These are phyloP conservation scores for Herpetotheres cachinnans DNA, from an alignment of 2,113 vertebrate species.

Conservation along the genomic window DNA sequence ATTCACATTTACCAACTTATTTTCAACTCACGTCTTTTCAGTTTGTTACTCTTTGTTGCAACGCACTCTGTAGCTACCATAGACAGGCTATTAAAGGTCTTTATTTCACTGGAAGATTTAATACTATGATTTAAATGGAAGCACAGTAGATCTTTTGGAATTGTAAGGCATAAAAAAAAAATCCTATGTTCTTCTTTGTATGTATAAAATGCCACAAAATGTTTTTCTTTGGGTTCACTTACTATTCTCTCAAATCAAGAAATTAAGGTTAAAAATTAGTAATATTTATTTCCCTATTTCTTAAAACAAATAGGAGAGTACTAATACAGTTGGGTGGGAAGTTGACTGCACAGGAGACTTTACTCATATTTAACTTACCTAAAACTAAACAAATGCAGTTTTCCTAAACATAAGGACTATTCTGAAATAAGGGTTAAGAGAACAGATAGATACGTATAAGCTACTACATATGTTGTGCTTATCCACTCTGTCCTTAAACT, in stretches of 20 bases:
- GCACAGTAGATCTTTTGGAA: background rate
- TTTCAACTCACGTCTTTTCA: background rate
- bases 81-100: background rate
- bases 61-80: background rate
- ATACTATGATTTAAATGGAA: background rate
- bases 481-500: background rate
- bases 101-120: background rate
- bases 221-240: background rate
- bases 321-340: background rate
- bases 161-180: background rate
- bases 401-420: background rate
- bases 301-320: background rate
- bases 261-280: background rate
- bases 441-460: background rate
- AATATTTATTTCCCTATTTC: background rate
- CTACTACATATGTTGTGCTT: background rate
- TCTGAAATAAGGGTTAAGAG: background rate
- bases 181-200: background rate
- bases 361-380: background rate
- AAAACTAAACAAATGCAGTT: background rate
- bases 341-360: background rate
- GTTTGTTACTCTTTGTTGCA: background rate
- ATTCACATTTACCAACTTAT: background rate
- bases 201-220: background rate
- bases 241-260: background rate